Evolutionary conservation across 2,797 vertebrate genomes (phyloP).

Genomic region (Chelmon rostratus): DNA sequence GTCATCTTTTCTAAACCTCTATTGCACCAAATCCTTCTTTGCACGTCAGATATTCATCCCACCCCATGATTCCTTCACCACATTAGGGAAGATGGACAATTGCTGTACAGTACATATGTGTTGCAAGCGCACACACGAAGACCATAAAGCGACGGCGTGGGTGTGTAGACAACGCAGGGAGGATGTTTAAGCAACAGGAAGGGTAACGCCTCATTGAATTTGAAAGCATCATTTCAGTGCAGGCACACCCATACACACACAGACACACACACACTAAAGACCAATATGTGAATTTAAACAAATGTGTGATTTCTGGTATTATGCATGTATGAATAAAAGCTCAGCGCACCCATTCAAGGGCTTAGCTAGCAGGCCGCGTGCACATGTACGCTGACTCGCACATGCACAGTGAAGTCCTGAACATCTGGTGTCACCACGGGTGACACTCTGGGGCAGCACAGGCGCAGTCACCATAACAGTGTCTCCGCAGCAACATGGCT

Average conservation of each 20-base stretch:
- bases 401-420: slow-evolving; percentile 39
- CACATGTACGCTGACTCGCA: slow-evolving; percentile 31
- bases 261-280: not conserved
- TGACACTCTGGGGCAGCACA: slow-evolving; percentile 50
- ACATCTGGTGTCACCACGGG: slow-evolving; percentile 71
- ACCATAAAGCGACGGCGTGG: slow-evolving; percentile 21
- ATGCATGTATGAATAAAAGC: slow-evolving; percentile 5
- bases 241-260: slow-evolving; percentile 9
- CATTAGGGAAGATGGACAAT: slow-evolving; percentile 31
- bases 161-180: slow-evolving; percentile 11
- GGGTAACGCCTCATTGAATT: slow-evolving; percentile 42
- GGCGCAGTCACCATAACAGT: slow-evolving; percentile 59
- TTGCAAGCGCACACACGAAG: not conserved
- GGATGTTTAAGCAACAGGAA: slow-evolving; percentile 41
- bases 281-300: not conserved
- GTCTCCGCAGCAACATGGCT: slow-evolving; percentile 52
- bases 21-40: slow-evolving; percentile 35
- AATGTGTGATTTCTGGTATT: not conserved
- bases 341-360: not conserved
- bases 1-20: slow-evolving; percentile 38
- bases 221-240: slow-evolving; percentile 27
- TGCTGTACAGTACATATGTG: slow-evolving; percentile 26
- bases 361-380: not conserved
- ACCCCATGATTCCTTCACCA: slow-evolving; percentile 17
- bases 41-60: slow-evolving; percentile 8